phyloP scores from a whole-genome alignment of 2,797 vertebrate species.

The Peromyscus melanophrys region DNA sequence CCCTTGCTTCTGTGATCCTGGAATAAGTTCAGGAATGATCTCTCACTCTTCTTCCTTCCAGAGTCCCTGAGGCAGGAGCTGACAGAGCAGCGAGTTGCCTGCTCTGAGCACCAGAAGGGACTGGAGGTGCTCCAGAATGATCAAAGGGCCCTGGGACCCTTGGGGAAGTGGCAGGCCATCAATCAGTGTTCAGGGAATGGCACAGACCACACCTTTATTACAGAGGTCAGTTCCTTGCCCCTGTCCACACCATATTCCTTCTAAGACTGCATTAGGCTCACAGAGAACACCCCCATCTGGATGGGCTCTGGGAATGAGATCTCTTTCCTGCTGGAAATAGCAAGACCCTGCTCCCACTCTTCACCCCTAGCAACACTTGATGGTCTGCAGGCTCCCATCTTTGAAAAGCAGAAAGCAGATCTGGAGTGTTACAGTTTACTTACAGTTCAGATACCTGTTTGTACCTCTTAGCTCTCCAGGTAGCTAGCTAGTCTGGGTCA shows the following conservation, averaged over 20 bases:
- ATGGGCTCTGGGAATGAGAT: too few species aligned
- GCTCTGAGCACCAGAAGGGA: constrained; percentile 94
- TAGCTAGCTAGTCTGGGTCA: neutral
- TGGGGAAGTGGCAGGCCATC: constrained; percentile 90
- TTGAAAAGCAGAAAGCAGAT: neutral
- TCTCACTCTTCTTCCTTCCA: constrained; percentile 67
- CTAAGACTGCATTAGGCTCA: neutral
- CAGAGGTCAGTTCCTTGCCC: constrained; percentile 61
- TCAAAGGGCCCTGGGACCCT: constrained; percentile 91
- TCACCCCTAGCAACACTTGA: neutral
- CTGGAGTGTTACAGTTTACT: neutral
- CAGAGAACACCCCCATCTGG: too few species aligned
- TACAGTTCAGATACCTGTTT: neutral
- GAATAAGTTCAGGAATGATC: neutral
- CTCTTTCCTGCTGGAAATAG: neutral
- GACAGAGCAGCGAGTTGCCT: constrained; percentile 93
- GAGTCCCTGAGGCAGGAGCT: constrained; percentile 95
- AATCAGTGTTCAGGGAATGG: neutral
- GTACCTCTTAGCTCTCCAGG: too few species aligned
- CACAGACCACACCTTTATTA: constrained; percentile 71
- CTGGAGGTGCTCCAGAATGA: constrained; percentile 93
- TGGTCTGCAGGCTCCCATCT: neutral
- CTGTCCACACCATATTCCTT: neutral
- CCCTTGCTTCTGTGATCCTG: neutral
- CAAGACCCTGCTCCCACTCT: neutral